Evolutionary conservation across 2,888 invertebrate genomes (phyloP), one percentile per base, ranked within the genome.

Genomic region (Globia sparganii): DNA sequence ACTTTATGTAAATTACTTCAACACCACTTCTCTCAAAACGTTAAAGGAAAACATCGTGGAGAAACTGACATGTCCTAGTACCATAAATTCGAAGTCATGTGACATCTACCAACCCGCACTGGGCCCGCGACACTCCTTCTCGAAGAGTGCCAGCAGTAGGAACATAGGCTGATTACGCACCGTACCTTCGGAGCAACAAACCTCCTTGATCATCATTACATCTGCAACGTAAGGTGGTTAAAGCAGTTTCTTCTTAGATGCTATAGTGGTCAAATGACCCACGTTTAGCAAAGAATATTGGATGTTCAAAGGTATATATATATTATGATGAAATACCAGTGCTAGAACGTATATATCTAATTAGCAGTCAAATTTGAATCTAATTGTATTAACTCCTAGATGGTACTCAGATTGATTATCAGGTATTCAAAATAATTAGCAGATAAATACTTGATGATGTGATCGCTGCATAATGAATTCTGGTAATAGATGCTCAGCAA

Each of bases 381-480:
- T 21, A 58, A 40, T 58, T 11, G 6, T 28, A 40, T 40, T 25
- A 40, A 40, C 4, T 28, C 8, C 28, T 4, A 40, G 25, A 18
- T 46, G 46, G 8, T 56, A 11, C 11, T n/a, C n/a, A 11, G 25
- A 34, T 34, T 1, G 21, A 59, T 40, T 40, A 11, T 40, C n/a
- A n/a, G n/a, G n/a, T 31, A 15, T 58, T 15, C 15, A 28, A 61
- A 21, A 37, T 21, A 37, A 37, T 69, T 13, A 11, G n/a, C 4
- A 37, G 56, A 13, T 28, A n/a, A 11, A n/a, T 37, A 34, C 46
- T 46, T 21, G 28, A 28, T 59, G 28, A 5, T 69, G 37, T 28
- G 18, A 40, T 28, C 31, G 31, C 43, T 21, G 40, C 21, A 25
- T 18, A 75, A 72, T 62, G 0, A 73, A 62, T 74, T 64, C n/a